Conservation (phyloP, 2,113 vertebrate genomes). For the Hypomesus transpacificus region DNA sequence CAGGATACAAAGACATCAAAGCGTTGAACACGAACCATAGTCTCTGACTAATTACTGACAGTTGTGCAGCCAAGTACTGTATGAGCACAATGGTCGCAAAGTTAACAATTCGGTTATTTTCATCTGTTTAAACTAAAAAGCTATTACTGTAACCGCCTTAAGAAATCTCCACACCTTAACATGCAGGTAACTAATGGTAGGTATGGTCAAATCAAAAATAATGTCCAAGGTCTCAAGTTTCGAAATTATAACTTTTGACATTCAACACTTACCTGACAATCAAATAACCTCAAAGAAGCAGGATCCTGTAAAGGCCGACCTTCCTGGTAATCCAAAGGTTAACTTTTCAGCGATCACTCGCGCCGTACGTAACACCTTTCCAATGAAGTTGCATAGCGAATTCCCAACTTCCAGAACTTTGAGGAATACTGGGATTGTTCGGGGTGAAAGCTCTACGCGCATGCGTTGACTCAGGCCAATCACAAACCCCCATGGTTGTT, state of each 20-base stretch:
- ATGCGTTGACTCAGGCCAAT: slow-evolving; percentile 13
- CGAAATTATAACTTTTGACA: too few species aligned
- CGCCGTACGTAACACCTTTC: background rate
- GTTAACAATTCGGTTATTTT: background rate
- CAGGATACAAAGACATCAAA: too few species aligned
- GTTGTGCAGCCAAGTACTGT: background rate
- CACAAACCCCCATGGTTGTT: background rate
- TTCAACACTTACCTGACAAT: background rate
- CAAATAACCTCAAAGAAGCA: background rate
- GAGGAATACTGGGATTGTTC: background rate
- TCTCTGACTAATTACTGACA: background rate
- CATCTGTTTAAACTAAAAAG: background rate
- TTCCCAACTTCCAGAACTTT: background rate
- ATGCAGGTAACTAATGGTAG: background rate
- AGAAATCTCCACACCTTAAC: background rate
- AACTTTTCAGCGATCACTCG: background rate
- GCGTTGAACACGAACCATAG: too few species aligned
- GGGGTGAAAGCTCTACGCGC: background rate
- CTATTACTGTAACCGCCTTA: too few species aligned
- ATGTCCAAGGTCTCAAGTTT: too few species aligned
- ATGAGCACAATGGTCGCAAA: background rate
- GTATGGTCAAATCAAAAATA: background rate
- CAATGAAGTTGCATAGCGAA: background rate
- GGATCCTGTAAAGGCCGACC: background rate
- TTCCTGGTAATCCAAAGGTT: background rate